Evolutionary conservation across 2,888 invertebrate species (phyloP).

Genomic region (Digitonthophagus gazella): DNA sequence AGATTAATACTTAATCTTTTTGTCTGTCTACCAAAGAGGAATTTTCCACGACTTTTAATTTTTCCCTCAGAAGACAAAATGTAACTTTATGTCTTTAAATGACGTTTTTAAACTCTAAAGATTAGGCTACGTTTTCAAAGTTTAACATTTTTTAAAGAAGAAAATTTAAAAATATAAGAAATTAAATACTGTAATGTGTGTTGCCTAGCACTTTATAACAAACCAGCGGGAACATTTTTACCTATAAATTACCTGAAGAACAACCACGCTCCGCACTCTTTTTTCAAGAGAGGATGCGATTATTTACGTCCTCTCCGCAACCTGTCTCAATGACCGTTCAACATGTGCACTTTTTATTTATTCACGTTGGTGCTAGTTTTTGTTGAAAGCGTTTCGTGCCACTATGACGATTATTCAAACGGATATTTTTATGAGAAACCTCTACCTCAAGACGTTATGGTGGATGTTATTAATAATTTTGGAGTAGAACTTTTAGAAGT

Average conservation of each 20-base stretch:
- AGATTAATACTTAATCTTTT: too few relatives aligned
- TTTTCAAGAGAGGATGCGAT: conserved; percentile 21
- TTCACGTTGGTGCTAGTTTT: neutral
- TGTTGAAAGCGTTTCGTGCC: conserved; percentile 18
- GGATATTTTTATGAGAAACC: conserved; percentile 34
- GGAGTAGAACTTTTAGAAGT: conserved; percentile 66
- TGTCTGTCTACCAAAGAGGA: too few relatives aligned
- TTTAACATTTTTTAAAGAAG: neutral
- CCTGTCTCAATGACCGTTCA: neutral
- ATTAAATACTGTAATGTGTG: neutral
- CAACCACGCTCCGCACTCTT: conserved; percentile 17
- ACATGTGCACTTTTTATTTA: neutral
- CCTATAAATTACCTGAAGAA: conserved; percentile 23
- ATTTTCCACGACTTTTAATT: too few relatives aligned
- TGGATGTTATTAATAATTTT: conserved; percentile 75
- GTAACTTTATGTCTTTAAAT: too few relatives aligned
- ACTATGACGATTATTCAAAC: conserved; percentile 21
- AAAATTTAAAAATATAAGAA: neutral
- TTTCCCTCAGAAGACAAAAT: too few relatives aligned
- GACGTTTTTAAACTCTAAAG: too few relatives aligned
- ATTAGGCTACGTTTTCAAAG: too few relatives aligned
- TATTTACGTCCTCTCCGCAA: conserved; percentile 9
- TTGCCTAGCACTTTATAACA: neutral
- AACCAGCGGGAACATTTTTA: neutral
- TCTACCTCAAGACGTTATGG: conserved; percentile 71